phyloP scores from a whole-genome alignment of 2,888 invertebrate species.

The Xestoiulus laeticollis region DNA sequence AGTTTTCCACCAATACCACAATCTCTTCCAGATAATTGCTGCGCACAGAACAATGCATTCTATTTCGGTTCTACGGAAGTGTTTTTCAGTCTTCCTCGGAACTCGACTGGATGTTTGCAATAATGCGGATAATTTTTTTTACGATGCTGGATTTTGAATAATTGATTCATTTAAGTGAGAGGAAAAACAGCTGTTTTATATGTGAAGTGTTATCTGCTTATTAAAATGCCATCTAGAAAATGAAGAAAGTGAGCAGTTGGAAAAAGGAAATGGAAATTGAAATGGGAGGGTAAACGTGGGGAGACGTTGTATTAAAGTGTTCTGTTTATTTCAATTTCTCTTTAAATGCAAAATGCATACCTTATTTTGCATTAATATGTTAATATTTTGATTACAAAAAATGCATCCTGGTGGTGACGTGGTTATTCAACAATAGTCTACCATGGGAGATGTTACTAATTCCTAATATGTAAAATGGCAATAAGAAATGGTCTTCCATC shows the following conservation, averaged over 20 bases:
- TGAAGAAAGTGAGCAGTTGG: conserved; percentile 28
- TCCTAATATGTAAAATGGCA: no score
- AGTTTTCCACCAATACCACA: conserved; percentile 5
- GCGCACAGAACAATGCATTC: background rate
- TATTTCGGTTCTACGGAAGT: conserved; percentile 9
- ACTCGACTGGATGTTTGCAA: background rate
- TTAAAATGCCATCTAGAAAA: conserved; percentile 23
- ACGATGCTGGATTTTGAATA: background rate
- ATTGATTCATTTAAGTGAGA: conserved; percentile 5
- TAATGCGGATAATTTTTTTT: background rate
- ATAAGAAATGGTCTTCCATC: no score
- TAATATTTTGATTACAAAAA: background rate
- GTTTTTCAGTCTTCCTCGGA: background rate
- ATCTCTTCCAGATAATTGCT: background rate
- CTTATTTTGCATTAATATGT: background rate
- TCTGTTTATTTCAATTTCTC: background rate
- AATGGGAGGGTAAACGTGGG: background rate
- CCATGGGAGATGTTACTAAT: no score
- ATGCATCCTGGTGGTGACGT: no score
- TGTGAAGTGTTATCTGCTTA: background rate
- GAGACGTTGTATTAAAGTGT: background rate
- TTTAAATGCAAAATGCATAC: background rate
- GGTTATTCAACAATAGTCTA: background rate
- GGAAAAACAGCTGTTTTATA: conserved; percentile 6
- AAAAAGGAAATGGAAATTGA: conserved; percentile 8